These are phyloP conservation scores for Lasioglossum albipes DNA, from an alignment of 1,140 invertebrate species.

Conservation along the genomic window DNA sequence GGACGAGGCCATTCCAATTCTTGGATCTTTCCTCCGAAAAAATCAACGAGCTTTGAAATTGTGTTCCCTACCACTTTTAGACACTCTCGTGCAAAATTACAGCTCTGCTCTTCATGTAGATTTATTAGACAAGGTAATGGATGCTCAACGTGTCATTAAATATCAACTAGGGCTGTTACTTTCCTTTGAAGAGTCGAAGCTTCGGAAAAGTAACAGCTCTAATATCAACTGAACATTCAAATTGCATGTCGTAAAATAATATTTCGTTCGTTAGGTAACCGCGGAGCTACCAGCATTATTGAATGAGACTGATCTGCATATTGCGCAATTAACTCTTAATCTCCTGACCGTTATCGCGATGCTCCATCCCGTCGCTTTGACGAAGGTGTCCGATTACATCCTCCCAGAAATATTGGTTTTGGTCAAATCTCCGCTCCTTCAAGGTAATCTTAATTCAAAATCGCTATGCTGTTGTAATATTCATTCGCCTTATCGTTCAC, in stretches of 20 bases:
- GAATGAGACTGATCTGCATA: conserved; percentile 96
- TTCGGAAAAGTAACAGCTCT: too few relatives aligned
- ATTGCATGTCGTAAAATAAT: not conserved
- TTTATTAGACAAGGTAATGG: conserved; percentile 85
- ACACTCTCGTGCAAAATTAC: conserved; percentile 94
- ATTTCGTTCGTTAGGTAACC: conserved; percentile 80
- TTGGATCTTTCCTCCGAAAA: conserved; percentile 97
- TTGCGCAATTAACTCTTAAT: conserved; percentile 93
- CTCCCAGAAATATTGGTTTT: conserved; percentile 93
- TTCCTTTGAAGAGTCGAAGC: too few relatives aligned
- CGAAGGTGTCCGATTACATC: conserved; percentile 84
- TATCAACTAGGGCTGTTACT: too few relatives aligned
- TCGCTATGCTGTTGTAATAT: not conserved
- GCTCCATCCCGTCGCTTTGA: conserved; percentile 85
- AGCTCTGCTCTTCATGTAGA: conserved; percentile 85
- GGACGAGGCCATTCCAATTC: conserved; percentile 93
- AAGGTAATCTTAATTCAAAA: conserved; percentile 76
- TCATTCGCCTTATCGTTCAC: not conserved
- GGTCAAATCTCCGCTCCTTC: conserved; percentile 94
- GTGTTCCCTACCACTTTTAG: conserved; percentile 93
- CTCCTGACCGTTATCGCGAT: conserved; percentile 88
- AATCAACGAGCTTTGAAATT: conserved; percentile 98
- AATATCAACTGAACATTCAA: too few relatives aligned
- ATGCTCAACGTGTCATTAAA: not conserved
- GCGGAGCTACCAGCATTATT: conserved; percentile 93